These are phyloP conservation scores for Sparidentex hasta DNA, from an alignment of 2,797 vertebrate species.

Conservation along the genomic window DNA sequence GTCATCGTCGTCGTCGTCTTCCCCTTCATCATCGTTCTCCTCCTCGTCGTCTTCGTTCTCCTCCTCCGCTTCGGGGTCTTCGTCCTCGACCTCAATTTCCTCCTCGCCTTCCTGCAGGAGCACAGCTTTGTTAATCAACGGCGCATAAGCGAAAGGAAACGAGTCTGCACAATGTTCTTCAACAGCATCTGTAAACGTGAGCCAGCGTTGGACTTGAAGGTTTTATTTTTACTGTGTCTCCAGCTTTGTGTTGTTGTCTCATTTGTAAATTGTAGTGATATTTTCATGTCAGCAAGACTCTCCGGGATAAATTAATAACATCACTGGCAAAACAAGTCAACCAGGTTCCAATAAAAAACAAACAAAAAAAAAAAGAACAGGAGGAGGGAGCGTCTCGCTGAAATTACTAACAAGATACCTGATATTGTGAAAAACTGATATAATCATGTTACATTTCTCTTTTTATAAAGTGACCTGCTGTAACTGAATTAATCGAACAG, in stretches of 20 bases:
- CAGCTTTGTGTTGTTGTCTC: slow-evolving; percentile 6
- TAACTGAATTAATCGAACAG: not conserved
- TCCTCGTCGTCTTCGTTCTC: slow-evolving; percentile 70
- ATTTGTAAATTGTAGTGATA: slow-evolving; percentile 13
- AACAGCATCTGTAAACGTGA: slow-evolving; percentile 1
- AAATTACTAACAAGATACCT: slow-evolving; percentile 14
- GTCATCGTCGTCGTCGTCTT: slow-evolving; percentile 76
- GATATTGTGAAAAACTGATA: not conserved
- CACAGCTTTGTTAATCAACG: not conserved
- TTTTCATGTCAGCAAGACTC: slow-evolving; percentile 25
- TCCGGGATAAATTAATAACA: slow-evolving; percentile 41
- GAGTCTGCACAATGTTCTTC: not conserved
- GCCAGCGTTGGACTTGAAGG: not conserved
- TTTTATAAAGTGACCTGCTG: not conserved
- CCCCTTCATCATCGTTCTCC: slow-evolving; percentile 67
- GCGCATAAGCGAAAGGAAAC: not conserved
- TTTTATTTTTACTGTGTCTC: not conserved
- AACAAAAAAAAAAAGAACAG: not conserved
- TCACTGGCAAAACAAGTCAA: slow-evolving; percentile 18
- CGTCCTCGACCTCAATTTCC: slow-evolving; percentile 76
- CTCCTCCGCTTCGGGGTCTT: slow-evolving; percentile 68
- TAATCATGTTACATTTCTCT: not conserved
- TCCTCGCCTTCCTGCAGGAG: slow-evolving; percentile 71
- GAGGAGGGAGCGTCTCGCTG: slow-evolving; percentile 5
- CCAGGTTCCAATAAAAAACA: slow-evolving; percentile 31